Evolutionary conservation across 2,888 invertebrate species (phyloP), one percentile per base, ranked within the genome.

Genomic region (Eupithecia tripunctaria): DNA sequence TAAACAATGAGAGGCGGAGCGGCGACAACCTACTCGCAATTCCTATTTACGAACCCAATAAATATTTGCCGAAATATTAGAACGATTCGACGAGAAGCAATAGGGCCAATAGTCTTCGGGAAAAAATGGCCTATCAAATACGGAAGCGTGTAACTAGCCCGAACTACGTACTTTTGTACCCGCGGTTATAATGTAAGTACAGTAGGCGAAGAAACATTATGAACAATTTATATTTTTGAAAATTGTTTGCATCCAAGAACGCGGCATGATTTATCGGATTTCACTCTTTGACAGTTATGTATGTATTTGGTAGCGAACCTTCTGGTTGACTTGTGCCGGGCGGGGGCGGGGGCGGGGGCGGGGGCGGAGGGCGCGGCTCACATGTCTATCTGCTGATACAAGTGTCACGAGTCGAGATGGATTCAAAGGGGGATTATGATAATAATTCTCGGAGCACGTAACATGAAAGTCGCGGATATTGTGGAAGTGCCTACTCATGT

Each of bases 351-450:
- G 41, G 1, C 18, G 18, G 43, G 43, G 18, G 43, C 18, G 43
- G 43, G 18, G 43, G 18, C 43, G 18, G 43, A 14, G 43, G 43
- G 43, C 43, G 8, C 43, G 18, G 43, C 43, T 43, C n/a, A 43
- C 51, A 51, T 25, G 25, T 25, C 56, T 25, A 56, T 25, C 25
- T 25, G 78, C 80, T 79, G 82, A 84, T 83, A 83, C 82, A 82
- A 79, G 79, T 81, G 86, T 82, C 82, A 82, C 78, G 76, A 56
- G 67, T 78, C 81, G 80, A 78, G 76, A 81, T 73, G 72, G 74
- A 79, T 78, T 82, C 82, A 82, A 83, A 84, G 80, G 82, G 77
- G 75, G 79, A 84, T 85, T 84, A 84, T 79, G 81, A 84, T 82
- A 82, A 85, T 85, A 83, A 82, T 82, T 82, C 78, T 74, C 79